Percentiles rank a stretch among this genome's conserved stretches.
Evolutionary conservation across 2,888 invertebrate species (phyloP).

Genomic region (Cordilura impudica): DNA sequence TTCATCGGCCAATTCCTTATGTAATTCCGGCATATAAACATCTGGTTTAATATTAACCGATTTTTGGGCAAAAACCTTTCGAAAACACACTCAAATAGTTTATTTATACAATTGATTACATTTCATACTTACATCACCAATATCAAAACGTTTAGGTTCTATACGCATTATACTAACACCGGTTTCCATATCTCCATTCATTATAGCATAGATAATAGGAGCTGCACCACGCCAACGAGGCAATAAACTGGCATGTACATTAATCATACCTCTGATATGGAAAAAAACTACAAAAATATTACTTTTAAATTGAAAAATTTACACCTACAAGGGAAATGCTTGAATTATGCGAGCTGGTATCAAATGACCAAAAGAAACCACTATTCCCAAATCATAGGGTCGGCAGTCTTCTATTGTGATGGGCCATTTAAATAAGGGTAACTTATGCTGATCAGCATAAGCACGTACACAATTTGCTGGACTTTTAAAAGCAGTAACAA

Average conservation of each 20-base stretch:
- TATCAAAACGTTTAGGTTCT: constrained; percentile 88
- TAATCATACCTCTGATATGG: constrained; percentile 88
- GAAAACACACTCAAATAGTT: too few species aligned
- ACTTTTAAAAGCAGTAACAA: constrained; percentile 84
- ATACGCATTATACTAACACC: constrained; percentile 94
- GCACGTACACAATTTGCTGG: constrained; percentile 83
- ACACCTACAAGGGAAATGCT: constrained; percentile 88
- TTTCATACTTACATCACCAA: constrained; percentile 81
- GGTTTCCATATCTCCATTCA: constrained; percentile 88
- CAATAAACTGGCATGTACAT: constrained; percentile 94
- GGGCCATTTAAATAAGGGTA: constrained; percentile 85
- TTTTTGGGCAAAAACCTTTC: constrained; percentile 80
- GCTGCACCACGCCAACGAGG: constrained; percentile 96
- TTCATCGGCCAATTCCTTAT: constrained; percentile 81
- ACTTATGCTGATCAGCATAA: constrained; percentile 82
- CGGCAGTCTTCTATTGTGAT: constrained; percentile 75
- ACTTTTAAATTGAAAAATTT: not conserved
- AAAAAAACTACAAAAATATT: not conserved
- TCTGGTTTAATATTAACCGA: constrained; percentile 80
- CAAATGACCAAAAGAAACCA: constrained; percentile 95
- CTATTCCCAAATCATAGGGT: constrained; percentile 89
- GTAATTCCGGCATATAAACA: constrained; percentile 83
- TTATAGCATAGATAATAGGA: constrained; percentile 90
- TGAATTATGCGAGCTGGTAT: constrained; percentile 87
- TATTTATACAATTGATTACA: not conserved